A percentile compares a stretch with the other conserved stretches of the same genome.
Conservation (phyloP, 2,113 vertebrate genomes). For the Chitala chitala region DNA sequence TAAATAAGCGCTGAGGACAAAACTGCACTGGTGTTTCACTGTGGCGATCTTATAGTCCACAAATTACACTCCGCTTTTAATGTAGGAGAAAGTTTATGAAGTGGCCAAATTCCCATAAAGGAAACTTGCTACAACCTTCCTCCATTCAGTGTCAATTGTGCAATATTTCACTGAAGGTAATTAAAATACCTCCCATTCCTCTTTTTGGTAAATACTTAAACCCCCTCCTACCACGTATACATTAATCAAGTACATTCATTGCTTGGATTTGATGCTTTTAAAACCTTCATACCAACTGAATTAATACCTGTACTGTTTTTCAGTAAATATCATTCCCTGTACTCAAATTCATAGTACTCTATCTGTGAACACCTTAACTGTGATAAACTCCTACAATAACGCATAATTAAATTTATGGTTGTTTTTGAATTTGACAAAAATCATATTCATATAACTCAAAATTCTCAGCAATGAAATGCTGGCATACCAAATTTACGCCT, state of each 20-base stretch:
- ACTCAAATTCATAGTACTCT: too few relatives aligned
- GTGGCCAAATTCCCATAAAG: not conserved
- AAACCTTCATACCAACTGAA: not conserved
- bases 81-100: not conserved
- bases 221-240: constrained; percentile 28
- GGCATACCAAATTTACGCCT: too few relatives aligned
- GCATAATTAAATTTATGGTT: too few relatives aligned
- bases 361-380: too few relatives aligned
- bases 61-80: not conserved
- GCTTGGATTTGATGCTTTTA: not conserved
- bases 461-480: too few relatives aligned
- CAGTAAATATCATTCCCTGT: too few relatives aligned
- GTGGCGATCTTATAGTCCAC: too few relatives aligned
- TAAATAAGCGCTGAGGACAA: too few relatives aligned
- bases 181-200: constrained; percentile 9
- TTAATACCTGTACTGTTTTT: not conserved
- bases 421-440: too few relatives aligned
- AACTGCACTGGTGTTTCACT: too few relatives aligned
- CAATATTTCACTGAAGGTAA: constrained; percentile 23
- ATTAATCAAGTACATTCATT: not conserved
- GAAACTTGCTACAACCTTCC: not conserved
- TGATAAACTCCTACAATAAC: too few relatives aligned
- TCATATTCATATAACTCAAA: too few relatives aligned
- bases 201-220: constrained; percentile 47
- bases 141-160: not conserved